Evolutionary conservation across 2,888 invertebrate genomes (phyloP).

Genomic region (Hipparchia sbordonii): DNA sequence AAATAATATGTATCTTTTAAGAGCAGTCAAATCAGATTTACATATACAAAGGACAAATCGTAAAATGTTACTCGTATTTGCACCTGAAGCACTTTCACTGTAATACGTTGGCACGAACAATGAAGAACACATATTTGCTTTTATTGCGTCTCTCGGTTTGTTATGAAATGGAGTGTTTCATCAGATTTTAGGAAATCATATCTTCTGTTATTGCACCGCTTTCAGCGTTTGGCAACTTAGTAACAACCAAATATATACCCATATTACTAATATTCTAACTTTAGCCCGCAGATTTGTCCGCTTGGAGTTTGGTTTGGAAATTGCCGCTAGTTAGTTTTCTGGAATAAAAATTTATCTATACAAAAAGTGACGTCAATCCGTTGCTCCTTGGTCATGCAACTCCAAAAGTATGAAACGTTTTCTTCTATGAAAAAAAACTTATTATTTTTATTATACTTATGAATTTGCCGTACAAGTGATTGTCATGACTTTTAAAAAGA

Average conservation of each 20-base stretch:
- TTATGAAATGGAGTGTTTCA: conserved; percentile 7
- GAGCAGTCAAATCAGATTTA: conserved; percentile 5
- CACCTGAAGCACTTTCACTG: conserved; percentile 17
- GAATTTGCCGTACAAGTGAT: no score
- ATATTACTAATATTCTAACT: neutral
- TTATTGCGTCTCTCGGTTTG: conserved; percentile 22
- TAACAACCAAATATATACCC: neutral
- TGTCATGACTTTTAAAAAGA: no score
- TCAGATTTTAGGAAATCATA: conserved; percentile 8
- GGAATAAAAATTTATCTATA: no score
- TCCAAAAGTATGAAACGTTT: no score
- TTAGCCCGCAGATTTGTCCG: no score
- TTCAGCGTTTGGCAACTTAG: neutral
- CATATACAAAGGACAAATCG: conserved; percentile 18
- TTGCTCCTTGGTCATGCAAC: no score
- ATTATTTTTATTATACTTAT: no score
- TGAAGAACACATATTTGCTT: conserved; percentile 27
- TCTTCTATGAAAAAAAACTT: no score
- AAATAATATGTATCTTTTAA: neutral
- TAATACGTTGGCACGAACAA: conserved; percentile 30
- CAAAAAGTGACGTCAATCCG: no score
- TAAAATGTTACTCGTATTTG: conserved; percentile 30
- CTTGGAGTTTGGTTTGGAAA: no score
- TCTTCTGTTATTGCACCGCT: neutral
- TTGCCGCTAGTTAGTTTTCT: no score